phyloP scores from a whole-genome alignment of 2,888 invertebrate species.

The Antheraea yamamai region DNA sequence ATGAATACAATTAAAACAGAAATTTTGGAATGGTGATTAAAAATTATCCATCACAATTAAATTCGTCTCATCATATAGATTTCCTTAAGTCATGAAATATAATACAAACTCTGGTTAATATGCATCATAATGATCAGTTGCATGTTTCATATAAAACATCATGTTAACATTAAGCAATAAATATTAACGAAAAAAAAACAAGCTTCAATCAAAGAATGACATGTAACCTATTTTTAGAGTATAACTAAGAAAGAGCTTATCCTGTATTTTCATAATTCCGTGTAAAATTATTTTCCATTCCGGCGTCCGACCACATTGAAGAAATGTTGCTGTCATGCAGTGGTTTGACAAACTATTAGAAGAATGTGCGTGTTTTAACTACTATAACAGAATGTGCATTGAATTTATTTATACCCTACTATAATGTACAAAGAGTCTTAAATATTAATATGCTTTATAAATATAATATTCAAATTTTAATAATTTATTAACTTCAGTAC shows the following conservation, averaged over 20 bases:
- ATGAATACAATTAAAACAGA: background rate
- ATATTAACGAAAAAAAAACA: background rate
- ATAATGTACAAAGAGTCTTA: background rate
- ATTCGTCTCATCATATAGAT: background rate
- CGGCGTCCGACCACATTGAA: constrained; percentile 33
- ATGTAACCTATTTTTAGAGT: background rate
- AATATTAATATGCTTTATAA: no score
- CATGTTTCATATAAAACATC: background rate
- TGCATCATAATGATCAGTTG: background rate
- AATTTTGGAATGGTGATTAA: no score
- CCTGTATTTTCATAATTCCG: constrained; percentile 1
- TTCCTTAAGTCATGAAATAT: background rate
- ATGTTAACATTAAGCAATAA: background rate
- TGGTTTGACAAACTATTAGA: constrained; percentile 35
- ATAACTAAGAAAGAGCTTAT: background rate
- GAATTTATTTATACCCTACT: background rate
- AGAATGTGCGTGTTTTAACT: constrained; percentile 23
- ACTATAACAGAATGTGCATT: background rate
- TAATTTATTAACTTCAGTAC: no score
- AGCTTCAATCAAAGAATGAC: background rate
- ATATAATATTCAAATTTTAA: no score
- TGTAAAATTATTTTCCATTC: constrained; percentile 15
- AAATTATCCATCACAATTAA: no score
- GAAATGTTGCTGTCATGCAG: constrained; percentile 30
- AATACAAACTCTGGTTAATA: background rate